Conservation (phyloP, 2,113 vertebrate species). For the Phyllostomus hastatus region DNA sequence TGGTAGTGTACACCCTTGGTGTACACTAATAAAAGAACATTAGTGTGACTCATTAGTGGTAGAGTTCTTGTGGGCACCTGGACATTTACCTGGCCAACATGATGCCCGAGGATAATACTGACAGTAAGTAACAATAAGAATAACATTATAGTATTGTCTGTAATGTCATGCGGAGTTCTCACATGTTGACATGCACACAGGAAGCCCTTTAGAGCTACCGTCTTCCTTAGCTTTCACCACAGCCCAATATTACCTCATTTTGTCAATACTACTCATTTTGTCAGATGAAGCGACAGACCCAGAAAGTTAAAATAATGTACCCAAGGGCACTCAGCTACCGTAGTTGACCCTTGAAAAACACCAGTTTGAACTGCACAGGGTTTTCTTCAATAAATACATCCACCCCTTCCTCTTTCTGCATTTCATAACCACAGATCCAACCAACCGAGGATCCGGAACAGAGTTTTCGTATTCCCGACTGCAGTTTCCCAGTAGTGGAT, state of each 20-base stretch:
- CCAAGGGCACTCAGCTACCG: background rate
- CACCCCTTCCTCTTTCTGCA: background rate
- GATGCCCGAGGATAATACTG: background rate
- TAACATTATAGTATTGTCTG: no score
- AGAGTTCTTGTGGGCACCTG: background rate
- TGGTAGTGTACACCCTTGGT: no score
- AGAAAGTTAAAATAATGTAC: background rate
- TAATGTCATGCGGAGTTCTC: background rate
- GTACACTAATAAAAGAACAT: no score
- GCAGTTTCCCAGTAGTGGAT: background rate
- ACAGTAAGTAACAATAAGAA: background rate
- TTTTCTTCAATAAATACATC: background rate
- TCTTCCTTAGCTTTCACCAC: background rate
- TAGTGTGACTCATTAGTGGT: no score
- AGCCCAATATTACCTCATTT: background rate
- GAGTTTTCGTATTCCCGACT: background rate
- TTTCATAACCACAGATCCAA: background rate
- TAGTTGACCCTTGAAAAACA: background rate
- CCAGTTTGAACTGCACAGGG: background rate
- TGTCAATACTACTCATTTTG: background rate
- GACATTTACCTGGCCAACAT: background rate
- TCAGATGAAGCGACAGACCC: background rate
- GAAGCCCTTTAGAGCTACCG: background rate
- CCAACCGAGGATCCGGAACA: background rate
- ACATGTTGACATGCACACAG: accelerated